Base-by-base conservation (phyloP, 2,797 vertebrate species). In the Anguilla anguilla region DNA sequence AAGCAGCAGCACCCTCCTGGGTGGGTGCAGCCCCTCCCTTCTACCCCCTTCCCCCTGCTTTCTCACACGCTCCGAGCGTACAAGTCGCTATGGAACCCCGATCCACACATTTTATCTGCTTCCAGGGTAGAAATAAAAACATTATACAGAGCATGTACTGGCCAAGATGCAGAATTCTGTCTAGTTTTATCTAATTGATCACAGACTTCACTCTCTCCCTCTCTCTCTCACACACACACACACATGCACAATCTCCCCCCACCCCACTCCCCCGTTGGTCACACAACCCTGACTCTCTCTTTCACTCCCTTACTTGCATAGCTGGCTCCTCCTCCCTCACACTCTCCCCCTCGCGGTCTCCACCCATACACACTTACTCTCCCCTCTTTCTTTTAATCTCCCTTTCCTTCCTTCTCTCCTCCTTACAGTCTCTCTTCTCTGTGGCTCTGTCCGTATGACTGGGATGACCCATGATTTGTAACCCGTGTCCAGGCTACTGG, bases 31-130 rank as follows among this genome's bases (percentile, higher is more conserved):
- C 43, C 43, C 43, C 43, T 46, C 43, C 43, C 43, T 46, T 46
- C 43, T 46, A 46, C 43, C 43, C 43, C 43, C 43, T 46, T 46
- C 43, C 43, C 43, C 43, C 43, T 46, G 43, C 15, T 19, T 64
- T 64, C 59, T 17, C 59, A 64, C 59, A n/a, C 13, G 59, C 59
- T 64, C 31, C 57, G 88, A 64, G 77, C n/a, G 74, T 82, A 81
- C 49, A 86, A 22, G 79, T 46, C 43, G 79, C 79, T 35, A 49
- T 31, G 25, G 59, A 79, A 31, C 39, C 28, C 64, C 84, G 59
- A 69, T 67, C 79, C n/a, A 19, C 17, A 31, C 86, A 87, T 43
- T 87, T 87, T 43, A 87, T 89, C 85, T 81, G 51, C 67, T 87
- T 84, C 35, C 85, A 86, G 51, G 22, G 15, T 43, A n/a, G n/a